A percentile compares a stretch with the other conserved stretches of the same genome.
Conservation (phyloP, 2,888 invertebrate genomes). For the Eudemis profundana region DNA sequence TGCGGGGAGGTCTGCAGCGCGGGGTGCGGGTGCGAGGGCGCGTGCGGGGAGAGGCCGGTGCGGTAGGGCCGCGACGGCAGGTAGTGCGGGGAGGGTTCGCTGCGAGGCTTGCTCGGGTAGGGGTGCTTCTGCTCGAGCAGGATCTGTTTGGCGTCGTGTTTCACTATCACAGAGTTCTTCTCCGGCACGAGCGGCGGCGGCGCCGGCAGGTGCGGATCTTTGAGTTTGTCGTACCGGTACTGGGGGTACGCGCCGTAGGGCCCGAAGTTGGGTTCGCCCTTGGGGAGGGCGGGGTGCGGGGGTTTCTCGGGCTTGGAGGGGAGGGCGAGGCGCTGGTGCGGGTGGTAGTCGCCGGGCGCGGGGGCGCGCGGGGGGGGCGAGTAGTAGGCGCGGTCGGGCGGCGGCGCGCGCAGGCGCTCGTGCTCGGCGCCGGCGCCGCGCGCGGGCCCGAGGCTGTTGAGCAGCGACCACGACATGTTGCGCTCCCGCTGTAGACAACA, state of each 20-base stretch:
- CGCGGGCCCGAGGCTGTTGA: conserved; percentile 80
- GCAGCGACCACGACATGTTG: conserved; percentile 83
- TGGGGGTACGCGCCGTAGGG: conserved; percentile 88
- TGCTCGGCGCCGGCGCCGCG: conserved; percentile 65
- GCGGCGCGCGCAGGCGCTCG: conserved; percentile 59
- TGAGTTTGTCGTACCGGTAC: conserved; percentile 87
- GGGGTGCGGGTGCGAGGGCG: conserved; percentile 82
- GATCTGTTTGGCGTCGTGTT: conserved; percentile 89
- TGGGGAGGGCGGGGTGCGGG: conserved; percentile 74
- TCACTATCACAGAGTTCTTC: conserved; percentile 92
- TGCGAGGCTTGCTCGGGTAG: conserved; percentile 86
- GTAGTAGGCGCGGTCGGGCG: conserved; percentile 62
- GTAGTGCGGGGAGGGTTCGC: conserved; percentile 84
- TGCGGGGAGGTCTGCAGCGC: conserved; percentile 78
- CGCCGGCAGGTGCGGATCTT: conserved; percentile 87
- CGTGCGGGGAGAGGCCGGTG: conserved; percentile 81
- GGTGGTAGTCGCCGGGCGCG: conserved; percentile 61
- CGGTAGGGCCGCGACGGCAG: conserved; percentile 80
- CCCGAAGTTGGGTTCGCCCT: conserved; percentile 88
- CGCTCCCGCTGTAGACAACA: conserved; percentile 78
- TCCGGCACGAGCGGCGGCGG: conserved; percentile 89
- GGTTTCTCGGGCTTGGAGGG: conserved; percentile 71
- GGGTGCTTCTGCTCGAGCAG: conserved; percentile 85
- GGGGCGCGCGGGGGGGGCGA: conserved; percentile 54
- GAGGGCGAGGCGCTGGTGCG: conserved; percentile 53